These are phyloP conservation scores for Achlya flavicornis DNA, from an alignment of 2,888 invertebrate genomes.

Conservation along the genomic window DNA sequence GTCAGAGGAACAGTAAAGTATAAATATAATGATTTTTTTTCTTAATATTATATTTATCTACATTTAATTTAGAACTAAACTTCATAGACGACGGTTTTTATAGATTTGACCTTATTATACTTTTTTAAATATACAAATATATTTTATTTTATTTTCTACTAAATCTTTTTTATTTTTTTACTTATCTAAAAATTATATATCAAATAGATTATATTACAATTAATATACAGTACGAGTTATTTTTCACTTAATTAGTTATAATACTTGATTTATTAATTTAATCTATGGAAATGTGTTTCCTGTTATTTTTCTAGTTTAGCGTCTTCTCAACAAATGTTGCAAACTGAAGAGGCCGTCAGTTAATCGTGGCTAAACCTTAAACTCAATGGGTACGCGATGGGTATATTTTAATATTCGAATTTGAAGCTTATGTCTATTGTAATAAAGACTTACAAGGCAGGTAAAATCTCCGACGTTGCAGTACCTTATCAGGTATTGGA, in stretches of 20 bases:
- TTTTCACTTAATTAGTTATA: constrained; percentile 29
- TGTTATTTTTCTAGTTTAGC: constrained; percentile 19
- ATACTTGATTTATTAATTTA: constrained; percentile 36
- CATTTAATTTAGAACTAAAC: constrained; percentile 7
- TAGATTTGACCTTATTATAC: constrained; percentile 40
- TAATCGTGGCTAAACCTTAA: too few species aligned
- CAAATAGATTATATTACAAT: constrained; percentile 34
- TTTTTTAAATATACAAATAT: constrained; percentile 38
- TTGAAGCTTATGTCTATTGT: constrained; percentile 3
- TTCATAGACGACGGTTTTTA: constrained; percentile 45
- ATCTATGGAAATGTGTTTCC: constrained; percentile 45
- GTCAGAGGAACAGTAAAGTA: background rate
- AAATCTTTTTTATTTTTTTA: background rate
- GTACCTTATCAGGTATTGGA: background rate
- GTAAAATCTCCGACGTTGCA: background rate
- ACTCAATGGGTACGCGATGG: background rate
- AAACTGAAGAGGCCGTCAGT: too few species aligned
- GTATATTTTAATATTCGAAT: constrained; percentile 20
- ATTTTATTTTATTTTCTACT: constrained; percentile 15
- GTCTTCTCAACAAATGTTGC: constrained; percentile 19
- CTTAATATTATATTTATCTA: background rate
- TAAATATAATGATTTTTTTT: constrained; percentile 4
- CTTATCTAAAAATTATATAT: constrained; percentile 7
- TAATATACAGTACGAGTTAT: constrained; percentile 14
- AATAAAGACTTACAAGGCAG: background rate